Base-by-base conservation (phyloP, 2,888 invertebrate genomes). In the Metopia argyrocephala region DNA sequence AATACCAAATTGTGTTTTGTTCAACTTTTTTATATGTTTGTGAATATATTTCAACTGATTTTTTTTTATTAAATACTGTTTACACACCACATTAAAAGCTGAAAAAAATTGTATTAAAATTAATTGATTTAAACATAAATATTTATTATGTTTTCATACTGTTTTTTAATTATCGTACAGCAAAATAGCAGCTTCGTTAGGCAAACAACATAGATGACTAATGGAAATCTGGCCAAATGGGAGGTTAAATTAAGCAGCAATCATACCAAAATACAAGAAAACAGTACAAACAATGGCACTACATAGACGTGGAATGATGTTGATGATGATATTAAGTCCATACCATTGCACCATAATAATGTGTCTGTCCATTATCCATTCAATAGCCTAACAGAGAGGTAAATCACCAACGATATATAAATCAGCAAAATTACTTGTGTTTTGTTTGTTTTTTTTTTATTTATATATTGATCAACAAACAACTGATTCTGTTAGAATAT, bases 61-160 rank as follows among this genome's bases (percentile, higher is more conserved):
- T 38, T 5, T 38, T 12, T 15, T 3, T 12, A 76, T 78, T 79
- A 61, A 84, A 84, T 76, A 83, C 82, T 78, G 71, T 76, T 79
- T 73, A 74, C 79, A 82, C 75, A 27, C 61, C 68, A 73, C 5
- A 46, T 20, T 20, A 12, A 56, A 2, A 21, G 74, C 78, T 81
- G 78, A 74, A 81, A 81, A 25, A 69, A 38, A 54, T 27, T 52
- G 46, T 66, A 50, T 69, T 66, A 65, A 74, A 61, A 70, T 71
- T 71, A 82, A 27, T 71, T 65, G 69, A 71, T 79, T 79, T 78
- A 82, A 84, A 84, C 84, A 79, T 84, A 84, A 86, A 85, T 84
- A 87, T 85, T 87, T 86, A 87, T 87, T 88, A 87, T 87, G 86
- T 87, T 88, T 89, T 88, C 88, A 88, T 88, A 88, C 88, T 88